phyloP scores from a whole-genome alignment of 1,140 invertebrate genomes.

The Brachionus angularis region DNA sequence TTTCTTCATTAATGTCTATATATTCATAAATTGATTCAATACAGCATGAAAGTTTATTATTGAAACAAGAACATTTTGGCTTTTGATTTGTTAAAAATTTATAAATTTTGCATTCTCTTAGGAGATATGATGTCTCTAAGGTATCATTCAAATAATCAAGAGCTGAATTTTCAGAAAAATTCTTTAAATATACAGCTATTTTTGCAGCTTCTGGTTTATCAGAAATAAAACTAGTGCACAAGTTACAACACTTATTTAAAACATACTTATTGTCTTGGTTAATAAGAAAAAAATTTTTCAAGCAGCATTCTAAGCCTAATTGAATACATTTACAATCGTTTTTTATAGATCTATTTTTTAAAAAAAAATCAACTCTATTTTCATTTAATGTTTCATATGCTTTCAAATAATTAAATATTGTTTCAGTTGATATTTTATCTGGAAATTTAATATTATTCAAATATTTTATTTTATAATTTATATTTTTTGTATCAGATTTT shows the following conservation, averaged over 20 bases:
- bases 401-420: not conserved
- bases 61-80: not conserved
- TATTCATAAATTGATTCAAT: conserved; percentile 15
- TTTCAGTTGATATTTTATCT: not conserved
- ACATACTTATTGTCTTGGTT: not conserved
- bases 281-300: not conserved
- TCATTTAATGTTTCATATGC: not conserved
- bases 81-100: too few species aligned
- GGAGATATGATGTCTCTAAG: too few species aligned
- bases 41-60: conserved; percentile 8
- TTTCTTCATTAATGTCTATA: not conserved
- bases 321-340: conserved; percentile 16
- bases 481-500: not conserved
- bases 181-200: not conserved
- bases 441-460: not conserved
- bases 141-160: too few species aligned
- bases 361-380: not conserved
- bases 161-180: conserved; percentile 11
- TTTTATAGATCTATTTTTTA: not conserved
- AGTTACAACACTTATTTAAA: conserved; percentile 1
- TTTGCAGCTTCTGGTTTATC: not conserved
- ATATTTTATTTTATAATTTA: not conserved
- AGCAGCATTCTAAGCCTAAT: not conserved
- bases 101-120: too few species aligned
- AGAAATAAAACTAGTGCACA: not conserved